A percentile compares a stretch with the other conserved stretches of the same genome.
phyloP scores from a whole-genome alignment of 2,888 invertebrate genomes.

The Cynaeus angustus region DNA sequence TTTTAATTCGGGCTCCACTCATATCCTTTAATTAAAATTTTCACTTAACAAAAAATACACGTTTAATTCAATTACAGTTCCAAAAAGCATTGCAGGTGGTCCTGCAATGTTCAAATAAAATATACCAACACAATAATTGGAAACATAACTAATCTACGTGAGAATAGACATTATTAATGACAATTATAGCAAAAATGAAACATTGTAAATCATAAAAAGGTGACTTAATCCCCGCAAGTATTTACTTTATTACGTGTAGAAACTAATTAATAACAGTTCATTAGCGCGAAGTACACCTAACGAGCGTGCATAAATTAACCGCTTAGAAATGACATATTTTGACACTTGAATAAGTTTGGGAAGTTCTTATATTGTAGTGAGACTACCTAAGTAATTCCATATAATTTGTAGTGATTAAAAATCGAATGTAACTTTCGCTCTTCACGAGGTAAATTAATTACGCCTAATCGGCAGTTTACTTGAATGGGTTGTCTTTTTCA shows the following conservation, averaged over 20 bases:
- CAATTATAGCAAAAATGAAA: not conserved
- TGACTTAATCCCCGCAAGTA: constrained; percentile 28
- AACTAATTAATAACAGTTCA: constrained; percentile 45
- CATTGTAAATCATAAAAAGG: constrained; percentile 33
- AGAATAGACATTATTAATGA: too few relatives aligned
- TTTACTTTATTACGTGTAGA: constrained; percentile 18
- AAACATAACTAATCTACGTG: constrained; percentile 20
- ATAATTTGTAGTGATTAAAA: not conserved
- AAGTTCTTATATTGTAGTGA: too few relatives aligned
- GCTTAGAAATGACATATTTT: constrained; percentile 40
- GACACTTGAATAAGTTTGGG: constrained; percentile 19
- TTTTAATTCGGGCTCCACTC: constrained; percentile 28
- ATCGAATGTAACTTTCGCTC: constrained; percentile 14
- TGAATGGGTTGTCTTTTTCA: constrained; percentile 35
- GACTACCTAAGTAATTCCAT: too few relatives aligned
- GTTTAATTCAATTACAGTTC: constrained; percentile 30
- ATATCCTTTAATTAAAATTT: constrained; percentile 42
- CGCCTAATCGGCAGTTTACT: constrained; percentile 43
- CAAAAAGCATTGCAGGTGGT: constrained; percentile 28
- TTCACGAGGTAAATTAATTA: constrained; percentile 34
- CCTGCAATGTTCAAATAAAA: not conserved
- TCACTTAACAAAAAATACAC: constrained; percentile 31
- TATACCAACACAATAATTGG: constrained; percentile 15
- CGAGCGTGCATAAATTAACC: constrained; percentile 35
- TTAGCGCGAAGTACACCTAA: constrained; percentile 42